Evolutionary conservation across 1,140 invertebrate species (phyloP), one percentile per base, ranked within the genome.

Genomic region (Euschistus heros): DNA sequence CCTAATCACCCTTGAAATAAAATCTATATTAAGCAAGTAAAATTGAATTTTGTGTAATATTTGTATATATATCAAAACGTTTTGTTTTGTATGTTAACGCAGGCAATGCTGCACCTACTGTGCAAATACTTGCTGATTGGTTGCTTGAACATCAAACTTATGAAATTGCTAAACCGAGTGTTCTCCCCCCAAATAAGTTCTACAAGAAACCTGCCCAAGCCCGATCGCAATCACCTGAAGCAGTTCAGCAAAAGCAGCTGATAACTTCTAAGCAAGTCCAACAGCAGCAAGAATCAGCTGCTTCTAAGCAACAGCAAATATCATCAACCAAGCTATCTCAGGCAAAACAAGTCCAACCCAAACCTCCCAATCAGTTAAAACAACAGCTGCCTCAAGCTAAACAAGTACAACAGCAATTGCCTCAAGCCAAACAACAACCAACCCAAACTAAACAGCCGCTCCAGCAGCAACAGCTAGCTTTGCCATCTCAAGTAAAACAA

Each of bases 61-160:
- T 6, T 22, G 1, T 5, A 8, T 22, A 8, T 5, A 8, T 17
- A 54, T 54, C 13, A 54, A 18, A 7, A 46, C n/a, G 6, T 54
- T 54, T 54, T 27, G 26, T 59, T 59, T 22, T 27, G 8, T n/a
- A 59, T 59, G 6, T 59, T 15, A 22, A 27, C 14, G 8, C 18
- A 68, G 60, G 26, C 50, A 52, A 42, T 1, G 84, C 85, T 72
- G 91, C 91, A 55, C 92, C 92, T 5, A 87, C 84, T 18, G 81
- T 84, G 22, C 80, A 81, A 26, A 88, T 87, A 74, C 76, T 96
- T 10, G 85, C 87, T 72, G 78, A 82, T 13, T 95, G 91, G 91
- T 76, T 97, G 8, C 84, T 87, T 73, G 84, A 87, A 66, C 86
- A 95, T 82, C 91, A 91, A 17, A 86, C 86, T 0, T 95, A 84